Conservation (phyloP, 2,797 vertebrate species). For the Eospalax fontanierii region DNA sequence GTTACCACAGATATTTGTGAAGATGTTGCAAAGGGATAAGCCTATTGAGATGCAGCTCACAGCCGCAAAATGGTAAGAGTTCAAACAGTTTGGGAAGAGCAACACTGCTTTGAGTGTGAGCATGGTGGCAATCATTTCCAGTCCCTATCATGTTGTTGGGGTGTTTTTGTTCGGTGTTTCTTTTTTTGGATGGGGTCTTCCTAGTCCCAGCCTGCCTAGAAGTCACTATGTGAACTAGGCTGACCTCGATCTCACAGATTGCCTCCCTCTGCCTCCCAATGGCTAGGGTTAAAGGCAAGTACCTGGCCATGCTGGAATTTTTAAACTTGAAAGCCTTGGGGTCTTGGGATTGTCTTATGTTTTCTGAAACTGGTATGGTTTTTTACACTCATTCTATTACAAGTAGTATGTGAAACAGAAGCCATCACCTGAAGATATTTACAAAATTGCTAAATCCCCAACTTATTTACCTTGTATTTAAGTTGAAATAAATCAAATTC, state of each 20-base stretch:
- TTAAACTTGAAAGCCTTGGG: conserved; percentile 21
- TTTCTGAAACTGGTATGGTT: conserved; percentile 24
- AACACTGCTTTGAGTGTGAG: neutral
- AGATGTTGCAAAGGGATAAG: conserved; percentile 99
- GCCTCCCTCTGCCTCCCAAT: too few relatives aligned
- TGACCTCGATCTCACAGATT: too few relatives aligned
- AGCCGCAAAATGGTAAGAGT: conserved; percentile 98
- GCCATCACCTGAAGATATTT: neutral
- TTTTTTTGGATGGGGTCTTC: too few relatives aligned
- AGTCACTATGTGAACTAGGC: too few relatives aligned
- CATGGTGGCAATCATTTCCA: neutral
- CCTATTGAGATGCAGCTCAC: conserved; percentile 99
- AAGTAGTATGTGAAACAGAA: neutral
- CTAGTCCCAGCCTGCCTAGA: too few relatives aligned
- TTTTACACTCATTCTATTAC: neutral
- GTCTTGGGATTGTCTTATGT: neutral
- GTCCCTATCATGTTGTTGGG: too few relatives aligned
- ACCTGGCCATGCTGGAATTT: neutral
- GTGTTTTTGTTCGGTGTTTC: too few relatives aligned
- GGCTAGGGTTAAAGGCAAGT: too few relatives aligned
- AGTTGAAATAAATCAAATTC: conserved; percentile 60
- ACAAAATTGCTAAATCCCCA: conserved; percentile 42
- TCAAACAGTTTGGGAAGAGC: conserved; percentile 29
- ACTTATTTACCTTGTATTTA: conserved; percentile 34
- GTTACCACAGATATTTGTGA: conserved; percentile 98